Base-by-base conservation (phyloP, 2,113 vertebrate genomes). In the Oxygymnocypris stewartii region DNA sequence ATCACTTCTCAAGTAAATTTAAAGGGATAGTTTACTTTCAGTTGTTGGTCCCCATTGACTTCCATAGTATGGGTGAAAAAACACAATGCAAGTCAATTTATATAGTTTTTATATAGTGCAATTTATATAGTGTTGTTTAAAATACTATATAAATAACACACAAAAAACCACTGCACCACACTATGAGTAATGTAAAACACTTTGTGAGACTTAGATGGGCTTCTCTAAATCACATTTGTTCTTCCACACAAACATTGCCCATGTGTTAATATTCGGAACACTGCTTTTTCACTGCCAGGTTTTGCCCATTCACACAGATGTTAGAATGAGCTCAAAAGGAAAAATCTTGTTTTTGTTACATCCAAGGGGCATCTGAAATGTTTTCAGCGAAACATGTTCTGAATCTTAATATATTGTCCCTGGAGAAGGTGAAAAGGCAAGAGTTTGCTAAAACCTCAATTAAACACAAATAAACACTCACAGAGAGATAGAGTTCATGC, bases 381-480 rank as follows among this genome's bases (percentile, higher is more conserved):
- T 81, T 47, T 16, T 47, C n/a, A 81, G 61, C 63, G 57, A 63
- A 63, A 80, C 59, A 81, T 47, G 59, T 14, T 63, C 63, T 44
- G 37, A 63, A 23, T 65, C 37, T 65, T 11, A 65, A 81, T 37
- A 47, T 47, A 67, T 28, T 47, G 8, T 65, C 40, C 57, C n/a
- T 67, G 7, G 40, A 65, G 59, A 65, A 81, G 59, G 59, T 81
- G 40, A 81, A 67, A 31, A 81, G 79, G 79, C 79, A 63, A 80
- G 57, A 65, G 69, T 82, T 77, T 54, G 49, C 54, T 28, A 31
- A 78, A 90, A 54, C 59, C 77, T 85, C 42, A 23, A 81, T 86
- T 82, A 90, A 84, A 86, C 23, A 87, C 12, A 86, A 2, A 74
- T 6, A 83, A 8, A 86, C 2, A 69, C n/a, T 84, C 14, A 54